Percentiles rank a stretch among this genome's conserved stretches.
Conservation (phyloP, 2,113 vertebrate species). For the Xiphias gladius region DNA sequence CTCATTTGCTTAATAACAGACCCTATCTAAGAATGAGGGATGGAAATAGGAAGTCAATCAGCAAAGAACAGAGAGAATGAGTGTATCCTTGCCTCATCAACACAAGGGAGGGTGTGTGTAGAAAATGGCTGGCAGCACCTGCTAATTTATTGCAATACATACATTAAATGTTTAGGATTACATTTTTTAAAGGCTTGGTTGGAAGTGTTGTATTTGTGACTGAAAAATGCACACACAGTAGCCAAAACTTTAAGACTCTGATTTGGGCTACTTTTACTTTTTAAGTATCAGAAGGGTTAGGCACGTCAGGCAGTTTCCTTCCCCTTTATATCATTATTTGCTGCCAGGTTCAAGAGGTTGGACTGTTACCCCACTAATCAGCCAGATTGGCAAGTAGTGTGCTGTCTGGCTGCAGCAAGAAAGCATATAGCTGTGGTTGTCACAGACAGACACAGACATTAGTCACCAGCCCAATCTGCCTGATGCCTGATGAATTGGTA, state of each 20-base stretch:
- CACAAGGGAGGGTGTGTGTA: constrained; percentile 18
- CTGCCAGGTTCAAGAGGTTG: constrained; percentile 29
- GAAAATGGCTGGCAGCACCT: constrained; percentile 16
- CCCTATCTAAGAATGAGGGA: constrained; percentile 54
- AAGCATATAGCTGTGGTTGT: constrained; percentile 37
- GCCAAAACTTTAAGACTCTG: constrained; percentile 2
- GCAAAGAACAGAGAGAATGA: constrained; percentile 40
- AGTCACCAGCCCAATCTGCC: constrained; percentile 68
- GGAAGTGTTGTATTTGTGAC: background rate
- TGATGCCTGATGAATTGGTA: constrained; percentile 76
- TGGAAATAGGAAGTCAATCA: constrained; percentile 66
- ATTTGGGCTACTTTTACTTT: constrained; percentile 3
- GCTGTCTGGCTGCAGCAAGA: constrained; percentile 34
- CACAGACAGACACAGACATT: constrained; percentile 57
- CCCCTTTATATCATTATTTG: constrained; percentile 32
- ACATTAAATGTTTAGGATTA: background rate
- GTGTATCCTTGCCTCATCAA: constrained; percentile 60
- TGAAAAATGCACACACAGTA: constrained; percentile 3
- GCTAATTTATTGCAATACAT: constrained; percentile 15
- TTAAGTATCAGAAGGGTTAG: constrained; percentile 2
- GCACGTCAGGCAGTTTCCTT: constrained; percentile 29
- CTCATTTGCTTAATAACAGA: constrained; percentile 77
- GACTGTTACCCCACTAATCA: constrained; percentile 60
- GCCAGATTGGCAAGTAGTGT: constrained; percentile 36
- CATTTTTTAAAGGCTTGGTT: background rate